Base-by-base conservation (phyloP, 1,140 invertebrate genomes). In the Drosophila auraria region DNA sequence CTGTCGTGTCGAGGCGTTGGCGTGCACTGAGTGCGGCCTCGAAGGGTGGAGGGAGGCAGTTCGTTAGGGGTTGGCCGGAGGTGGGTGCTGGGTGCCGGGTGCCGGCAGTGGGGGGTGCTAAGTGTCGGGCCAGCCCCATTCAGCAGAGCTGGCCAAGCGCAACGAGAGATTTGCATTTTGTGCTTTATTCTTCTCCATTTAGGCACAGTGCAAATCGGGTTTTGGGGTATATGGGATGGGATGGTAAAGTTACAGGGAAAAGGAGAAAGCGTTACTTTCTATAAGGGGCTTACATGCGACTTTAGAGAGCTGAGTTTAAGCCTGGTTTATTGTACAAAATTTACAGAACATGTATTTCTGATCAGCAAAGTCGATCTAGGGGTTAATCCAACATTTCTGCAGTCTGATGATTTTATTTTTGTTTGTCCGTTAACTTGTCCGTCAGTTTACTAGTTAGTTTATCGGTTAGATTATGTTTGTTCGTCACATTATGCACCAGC, bases 81-180 rank as follows among this genome's bases (percentile, higher is more conserved):
- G 23, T 23, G 27, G n/a, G 47, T 15, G 44, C 25, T 14, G 27
- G 45, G 20, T 5, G 30, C 3, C 47, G 25, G 23, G 36, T 25
- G 44, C 20, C 11, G 11, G 33, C 30, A 20, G 51, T 2, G 30
- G 38, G 68, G 40, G 56, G 56, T 73, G 71, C 69, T 78, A 78
- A 78, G 75, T 78, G 75, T 56, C 33, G 62, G 75, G 51, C 66
- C 53, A 57, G 62, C 50, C 25, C 63, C 74, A 83, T 89, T 89
- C 59, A 74, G 69, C 59, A 74, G 69, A 73, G 57, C 50, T 69
- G 75, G 53, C 75, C 82, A 50, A 84, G 84, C 84, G 84, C 73
- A 89, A 66, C 74, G 65, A 51, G 65, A 86, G 82, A 90, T 90
- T 90, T 91, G 82, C 86, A 90, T 90, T 89, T 87, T 87, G 68